Evolutionary conservation across 2,888 invertebrate species (phyloP), one percentile per base, ranked within the genome.

Genomic region (Myathropa florea): DNA sequence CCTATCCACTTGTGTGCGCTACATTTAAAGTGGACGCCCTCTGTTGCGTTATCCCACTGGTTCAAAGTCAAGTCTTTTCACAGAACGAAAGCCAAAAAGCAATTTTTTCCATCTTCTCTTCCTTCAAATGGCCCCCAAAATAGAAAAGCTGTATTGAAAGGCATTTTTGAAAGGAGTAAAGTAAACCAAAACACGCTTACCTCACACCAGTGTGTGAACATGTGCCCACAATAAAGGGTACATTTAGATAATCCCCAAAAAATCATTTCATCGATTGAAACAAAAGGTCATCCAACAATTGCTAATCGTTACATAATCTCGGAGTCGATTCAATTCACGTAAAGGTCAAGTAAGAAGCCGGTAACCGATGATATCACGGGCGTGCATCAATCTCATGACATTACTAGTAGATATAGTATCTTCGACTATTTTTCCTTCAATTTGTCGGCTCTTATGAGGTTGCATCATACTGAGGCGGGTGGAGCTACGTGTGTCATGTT

Each of bases 321-420:
- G 33, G 24, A 57, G 57, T 57, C 14, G n/a, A 55, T 30, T 55
- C n/a, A 18, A 55, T 67, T 57, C 57, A 33, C 24, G 57, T 30
- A 68, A 68, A 57, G 68, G 57, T 57, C 33, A 68, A 33, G 55
- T 3, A n/a, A n/a, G 24, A 55, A 65, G 39, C 46, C 53, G 26
- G 65, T 46, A 65, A 24, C 10, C 26, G 46, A 46, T 53, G 46
- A 46, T 65, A 65, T 53, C 65, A 53, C 53, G 53, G n/a, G 46
- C 65, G 46, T 65, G 65, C 65, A 65, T 65, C 65, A 65, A 65
- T 65, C 65, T 28, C 46, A 53, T 68, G 68, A 7, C 68, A 57
- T 6, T 33, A 7, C 18, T 46, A 6, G 46, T 18, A 39, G 39
- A 39, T 39, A 39, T 39, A 21, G 46, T 18, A 46, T 46, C 46